Evolutionary conservation across 1,140 invertebrate species (phyloP).

Genomic region (Camponotus floridanus): DNA sequence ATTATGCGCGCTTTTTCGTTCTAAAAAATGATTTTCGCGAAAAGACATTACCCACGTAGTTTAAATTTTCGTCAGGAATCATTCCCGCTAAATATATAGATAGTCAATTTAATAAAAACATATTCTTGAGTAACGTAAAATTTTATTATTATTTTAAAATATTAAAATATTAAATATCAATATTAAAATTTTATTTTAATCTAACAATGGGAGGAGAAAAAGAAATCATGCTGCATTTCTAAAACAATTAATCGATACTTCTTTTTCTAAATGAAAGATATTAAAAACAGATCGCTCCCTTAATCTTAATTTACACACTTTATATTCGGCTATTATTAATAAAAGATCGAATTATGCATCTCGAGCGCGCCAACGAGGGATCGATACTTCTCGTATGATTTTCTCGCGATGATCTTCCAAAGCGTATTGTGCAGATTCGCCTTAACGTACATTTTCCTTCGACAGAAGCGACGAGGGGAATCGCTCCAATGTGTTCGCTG

Average conservation of each 20-base stretch:
- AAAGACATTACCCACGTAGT: not conserved
- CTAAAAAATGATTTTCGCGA: not conserved
- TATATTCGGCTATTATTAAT: not conserved
- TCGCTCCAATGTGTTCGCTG: constrained; percentile 36
- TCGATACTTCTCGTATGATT: not conserved
- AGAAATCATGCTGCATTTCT: not conserved
- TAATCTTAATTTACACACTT: not conserved
- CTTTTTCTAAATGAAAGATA: not conserved
- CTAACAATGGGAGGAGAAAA: too few relatives aligned
- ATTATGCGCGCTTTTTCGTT: not conserved
- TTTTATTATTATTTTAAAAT: too few relatives aligned
- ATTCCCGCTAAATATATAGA: not conserved
- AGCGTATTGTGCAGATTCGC: constrained; percentile 11
- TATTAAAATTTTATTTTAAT: too few relatives aligned
- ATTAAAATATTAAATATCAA: too few relatives aligned
- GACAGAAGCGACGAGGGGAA: constrained; percentile 45
- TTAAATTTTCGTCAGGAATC: not conserved
- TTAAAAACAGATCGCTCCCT: not conserved
- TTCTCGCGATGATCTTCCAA: not conserved
- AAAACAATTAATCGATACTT: not conserved
- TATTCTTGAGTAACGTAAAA: too few relatives aligned
- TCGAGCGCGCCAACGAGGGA: not conserved
- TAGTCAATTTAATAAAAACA: not conserved
- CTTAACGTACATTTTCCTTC: constrained; percentile 14
- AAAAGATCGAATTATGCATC: not conserved